Base-by-base conservation (phyloP, 1,140 invertebrate genomes). In the Achatina immaculata region DNA sequence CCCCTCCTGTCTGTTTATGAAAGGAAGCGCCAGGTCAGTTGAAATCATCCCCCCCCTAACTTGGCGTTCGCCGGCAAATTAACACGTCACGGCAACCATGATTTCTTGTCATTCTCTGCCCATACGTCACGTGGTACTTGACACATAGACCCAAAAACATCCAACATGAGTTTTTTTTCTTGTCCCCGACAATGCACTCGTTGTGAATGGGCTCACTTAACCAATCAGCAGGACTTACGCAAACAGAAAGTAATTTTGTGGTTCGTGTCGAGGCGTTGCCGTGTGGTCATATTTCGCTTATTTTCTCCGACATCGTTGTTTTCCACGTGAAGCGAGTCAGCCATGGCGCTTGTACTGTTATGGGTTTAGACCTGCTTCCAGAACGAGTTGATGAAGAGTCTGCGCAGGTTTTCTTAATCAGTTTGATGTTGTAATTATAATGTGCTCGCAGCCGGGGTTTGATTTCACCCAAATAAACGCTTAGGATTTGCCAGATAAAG, bases 161-260 rank as follows among this genome's bases (percentile, higher is more conserved):
- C 28, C n/a, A 31, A 6, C 6, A 62, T 6, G 58, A 62, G 31
- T 34, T 31, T 16, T 62, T 19, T 16, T 62, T 19, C 28, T 9
- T 2, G 7, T 62, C 31, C 16, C n/a, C 28, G 16, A 1, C 6
- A 16, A 28, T 31, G 28, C 28, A 34, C 6, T 4, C 2, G 7
- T 62, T 31, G 6, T 4, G 28, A 62, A n/a, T n/a, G n/a, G 21
- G 3, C n/a, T 14, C 51, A n/a, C 11, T 55, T 55, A 55, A 24
- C 51, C 51, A 55, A 55, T 55, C 51, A 55, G 14, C 14, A 24
- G 24, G 31, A 6, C 58, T 62, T 62, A 16, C 58, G n/a, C 58
- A 62, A 62, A 62, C 58, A 62, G 58, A 3, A 62, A 62, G 28
- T 62, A 62, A 62, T 62, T 62, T 62, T 28, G 28, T 31, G 28